phyloP scores from a whole-genome alignment of 2,888 invertebrate species.

The Drosophila pseudotakahashii region DNA sequence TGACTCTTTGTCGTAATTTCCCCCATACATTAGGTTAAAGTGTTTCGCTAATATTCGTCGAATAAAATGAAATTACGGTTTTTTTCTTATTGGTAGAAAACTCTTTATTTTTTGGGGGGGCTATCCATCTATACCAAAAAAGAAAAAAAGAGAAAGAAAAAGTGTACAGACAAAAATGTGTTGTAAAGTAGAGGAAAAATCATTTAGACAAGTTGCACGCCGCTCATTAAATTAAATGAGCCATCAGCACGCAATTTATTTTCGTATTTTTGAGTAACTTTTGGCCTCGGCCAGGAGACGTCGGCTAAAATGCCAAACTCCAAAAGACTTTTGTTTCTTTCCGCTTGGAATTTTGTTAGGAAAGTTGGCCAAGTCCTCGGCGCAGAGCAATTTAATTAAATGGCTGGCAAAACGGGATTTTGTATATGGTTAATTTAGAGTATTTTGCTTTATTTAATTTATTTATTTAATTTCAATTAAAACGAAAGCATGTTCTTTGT shows the following conservation, averaged over 20 bases:
- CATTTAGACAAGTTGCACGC: constrained; percentile 84
- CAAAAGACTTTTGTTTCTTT: constrained; percentile 30
- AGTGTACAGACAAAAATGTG: constrained; percentile 24
- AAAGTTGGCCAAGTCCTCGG: constrained; percentile 27
- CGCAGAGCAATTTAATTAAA: constrained; percentile 30
- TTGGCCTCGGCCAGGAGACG: constrained; percentile 12
- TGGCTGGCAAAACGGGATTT: not conserved
- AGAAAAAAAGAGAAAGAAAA: constrained; percentile 9
- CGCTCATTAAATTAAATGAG: constrained; percentile 84
- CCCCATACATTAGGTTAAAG: constrained; percentile 41
- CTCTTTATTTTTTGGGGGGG: not conserved
- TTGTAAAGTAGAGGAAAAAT: constrained; percentile 66
- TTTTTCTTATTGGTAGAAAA: constrained; percentile 11
- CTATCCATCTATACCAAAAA: constrained; percentile 11
- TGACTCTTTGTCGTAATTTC: constrained; percentile 42
- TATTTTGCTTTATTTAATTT: not conserved
- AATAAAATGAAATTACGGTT: constrained; percentile 31
- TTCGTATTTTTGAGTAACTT: constrained; percentile 82
- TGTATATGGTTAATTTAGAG: not conserved
- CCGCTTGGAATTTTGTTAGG: constrained; percentile 11
- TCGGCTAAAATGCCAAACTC: constrained; percentile 13
- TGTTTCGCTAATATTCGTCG: constrained; percentile 44
- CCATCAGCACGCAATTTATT: constrained; percentile 84
- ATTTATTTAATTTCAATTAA: not conserved
- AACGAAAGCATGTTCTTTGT: not conserved